phyloP scores from a whole-genome alignment of 2,888 invertebrate species.

The Microctonus hyperodae region DNA sequence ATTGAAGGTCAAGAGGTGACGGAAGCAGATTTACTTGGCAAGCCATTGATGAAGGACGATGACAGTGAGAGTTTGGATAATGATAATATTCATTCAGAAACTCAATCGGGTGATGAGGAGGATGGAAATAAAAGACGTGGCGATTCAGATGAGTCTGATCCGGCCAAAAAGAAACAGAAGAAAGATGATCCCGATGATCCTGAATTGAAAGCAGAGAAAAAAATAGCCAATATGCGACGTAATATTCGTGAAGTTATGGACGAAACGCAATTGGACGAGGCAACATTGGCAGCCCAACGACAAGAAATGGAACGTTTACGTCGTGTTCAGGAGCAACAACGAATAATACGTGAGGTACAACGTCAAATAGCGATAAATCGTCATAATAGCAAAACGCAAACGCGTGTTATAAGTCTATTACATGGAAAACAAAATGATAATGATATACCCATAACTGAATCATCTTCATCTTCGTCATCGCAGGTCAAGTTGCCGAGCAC shows the following conservation, averaged over 20 bases:
- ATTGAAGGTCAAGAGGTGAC: slow-evolving; percentile 61
- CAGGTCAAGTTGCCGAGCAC: slow-evolving; percentile 59
- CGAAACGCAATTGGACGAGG: slow-evolving; percentile 90
- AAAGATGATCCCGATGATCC: slow-evolving; percentile 59
- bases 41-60: slow-evolving; percentile 54
- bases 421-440: slow-evolving; percentile 69
- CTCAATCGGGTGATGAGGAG: slow-evolving; percentile 53
- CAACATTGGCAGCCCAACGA: slow-evolving; percentile 89
- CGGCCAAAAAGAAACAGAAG: slow-evolving; percentile 55
- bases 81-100: slow-evolving; percentile 48
- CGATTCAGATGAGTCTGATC: slow-evolving; percentile 55
- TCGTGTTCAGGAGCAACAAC: slow-evolving; percentile 85
- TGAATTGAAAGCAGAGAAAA: slow-evolving; percentile 57
- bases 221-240: slow-evolving; percentile 73
- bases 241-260: slow-evolving; percentile 94
- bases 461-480: slow-evolving; percentile 47
- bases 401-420: slow-evolving; percentile 74
- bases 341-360: slow-evolving; percentile 82
- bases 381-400: slow-evolving; percentile 73
- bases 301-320: slow-evolving; percentile 90
- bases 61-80: slow-evolving; percentile 55
- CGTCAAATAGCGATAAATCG: slow-evolving; percentile 79
- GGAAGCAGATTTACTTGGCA: slow-evolving; percentile 58
- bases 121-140: slow-evolving; percentile 61
- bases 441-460: slow-evolving; percentile 56